Evolutionary conservation across 2,797 vertebrate species (phyloP), one percentile per base, ranked within the genome.

Genomic region (Aulostomus chinensis): DNA sequence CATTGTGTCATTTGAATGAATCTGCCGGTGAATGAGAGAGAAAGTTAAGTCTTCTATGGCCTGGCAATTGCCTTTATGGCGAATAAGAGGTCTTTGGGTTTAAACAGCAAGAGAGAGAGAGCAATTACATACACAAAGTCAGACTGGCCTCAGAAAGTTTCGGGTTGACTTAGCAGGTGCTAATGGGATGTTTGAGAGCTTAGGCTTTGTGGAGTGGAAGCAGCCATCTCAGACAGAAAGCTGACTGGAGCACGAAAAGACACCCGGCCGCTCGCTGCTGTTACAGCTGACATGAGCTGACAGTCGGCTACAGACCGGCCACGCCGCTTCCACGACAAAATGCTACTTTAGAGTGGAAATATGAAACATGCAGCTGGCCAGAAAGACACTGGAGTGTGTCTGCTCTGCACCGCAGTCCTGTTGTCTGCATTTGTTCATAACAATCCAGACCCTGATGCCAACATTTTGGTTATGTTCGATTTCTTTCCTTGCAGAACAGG

Each of bases 101-200:
- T 75, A 45, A 78, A 72, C 45, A 58, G 73, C 41, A 46, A 70
- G 15, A 74, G 30, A 53, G 40, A 33, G 34, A 57, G 65, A 76
- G 63, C 85, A 87, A 85, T 82, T 79, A 68, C 60, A 81, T 70
- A 58, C 74, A 82, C 59, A 86, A 86, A 86, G 77, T 71, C 72
- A 76, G 59, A 26, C 54, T 34, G 42, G 55, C 64, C 69, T 77
- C 58, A 58, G 55, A 83, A 82, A 73, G 64, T 86, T 89, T 81
- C 73, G 32, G 78, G 68, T 83, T 80, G 80, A 79, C 72, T 86
- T 85, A 79, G 68, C 78, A 80, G 66, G 73, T 81, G 64, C 70
- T 86, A 87, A 86, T 85, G 45, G 65, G 80, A 76, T 79, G 62
- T 77, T 71, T 52, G 78, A 73, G 64, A 76, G 83, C 58, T 75